phyloP scores from a whole-genome alignment of 2,797 vertebrate genomes.

The Hephaestus fuliginosus region DNA sequence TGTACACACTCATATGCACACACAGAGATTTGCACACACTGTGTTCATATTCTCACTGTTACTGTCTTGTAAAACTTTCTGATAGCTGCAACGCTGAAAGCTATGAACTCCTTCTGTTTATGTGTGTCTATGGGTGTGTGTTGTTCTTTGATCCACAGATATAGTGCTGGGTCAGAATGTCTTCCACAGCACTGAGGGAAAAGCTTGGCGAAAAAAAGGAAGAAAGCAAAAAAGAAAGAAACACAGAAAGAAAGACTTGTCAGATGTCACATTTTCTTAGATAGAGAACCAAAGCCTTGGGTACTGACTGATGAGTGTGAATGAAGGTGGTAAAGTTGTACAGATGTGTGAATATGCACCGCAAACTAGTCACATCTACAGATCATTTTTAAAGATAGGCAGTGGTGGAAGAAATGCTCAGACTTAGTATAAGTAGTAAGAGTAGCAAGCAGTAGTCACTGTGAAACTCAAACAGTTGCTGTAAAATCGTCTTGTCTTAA shows the following conservation, averaged over 20 bases:
- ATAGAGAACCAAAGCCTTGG: conserved; percentile 19
- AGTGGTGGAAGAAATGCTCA: background rate
- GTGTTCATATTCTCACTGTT: background rate
- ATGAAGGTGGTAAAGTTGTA: conserved; percentile 27
- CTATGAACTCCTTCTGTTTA: conserved; percentile 7
- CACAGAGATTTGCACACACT: background rate
- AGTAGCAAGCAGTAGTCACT: conserved; percentile 2
- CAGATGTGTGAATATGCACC: conserved; percentile 34
- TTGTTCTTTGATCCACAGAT: conserved; percentile 45
- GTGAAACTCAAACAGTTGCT: background rate
- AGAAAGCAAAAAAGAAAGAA: conserved; percentile 21
- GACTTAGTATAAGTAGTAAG: background rate
- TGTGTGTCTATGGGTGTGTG: conserved; percentile 10
- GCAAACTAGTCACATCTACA: conserved; percentile 22
- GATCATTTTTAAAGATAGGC: conserved; percentile 16
- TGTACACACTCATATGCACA: background rate
- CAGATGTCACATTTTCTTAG: conserved; percentile 29
- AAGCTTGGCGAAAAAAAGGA: background rate
- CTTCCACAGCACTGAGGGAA: background rate
- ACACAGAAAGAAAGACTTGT: conserved; percentile 7
- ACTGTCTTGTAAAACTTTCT: conserved; percentile 46
- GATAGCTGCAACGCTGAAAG: conserved; percentile 25
- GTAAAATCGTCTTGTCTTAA: background rate
- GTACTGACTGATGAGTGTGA: conserved; percentile 38
- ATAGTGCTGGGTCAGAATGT: conserved; percentile 19